These are phyloP conservation scores for Prionailurus viverrinus DNA, from an alignment of 2,113 vertebrate species.

Conservation along the genomic window DNA sequence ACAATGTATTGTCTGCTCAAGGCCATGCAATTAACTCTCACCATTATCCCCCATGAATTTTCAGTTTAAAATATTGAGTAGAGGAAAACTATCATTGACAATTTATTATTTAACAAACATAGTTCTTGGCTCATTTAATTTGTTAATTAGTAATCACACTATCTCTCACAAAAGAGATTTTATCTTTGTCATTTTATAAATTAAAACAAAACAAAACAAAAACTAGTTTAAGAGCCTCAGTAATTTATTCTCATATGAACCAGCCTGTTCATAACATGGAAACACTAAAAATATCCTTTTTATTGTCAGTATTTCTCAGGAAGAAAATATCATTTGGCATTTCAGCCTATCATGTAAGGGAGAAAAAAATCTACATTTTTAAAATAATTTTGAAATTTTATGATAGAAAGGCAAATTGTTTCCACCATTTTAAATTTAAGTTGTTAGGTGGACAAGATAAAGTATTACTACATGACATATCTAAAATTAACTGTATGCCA, in stretches of 20 bases:
- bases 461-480: neutral
- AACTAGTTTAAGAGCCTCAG: neutral
- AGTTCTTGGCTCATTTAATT: neutral
- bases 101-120: neutral
- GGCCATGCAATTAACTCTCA: neutral
- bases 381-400: neutral
- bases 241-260: neutral
- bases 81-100: neutral
- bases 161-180: neutral
- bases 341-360: neutral
- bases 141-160: neutral
- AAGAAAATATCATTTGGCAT: neutral
- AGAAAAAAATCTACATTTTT: neutral
- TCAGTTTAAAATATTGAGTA: neutral
- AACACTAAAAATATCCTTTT: neutral
- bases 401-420: neutral
- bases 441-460: neutral
- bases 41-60: neutral
- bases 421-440: constrained; percentile 6
- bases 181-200: neutral
- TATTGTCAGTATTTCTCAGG: neutral
- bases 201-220: neutral
- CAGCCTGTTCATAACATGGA: neutral
- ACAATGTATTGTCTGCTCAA: neutral
- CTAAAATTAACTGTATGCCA: neutral